Base-by-base conservation (phyloP, 1,140 invertebrate species). In the Globodera ellingtonae region DNA sequence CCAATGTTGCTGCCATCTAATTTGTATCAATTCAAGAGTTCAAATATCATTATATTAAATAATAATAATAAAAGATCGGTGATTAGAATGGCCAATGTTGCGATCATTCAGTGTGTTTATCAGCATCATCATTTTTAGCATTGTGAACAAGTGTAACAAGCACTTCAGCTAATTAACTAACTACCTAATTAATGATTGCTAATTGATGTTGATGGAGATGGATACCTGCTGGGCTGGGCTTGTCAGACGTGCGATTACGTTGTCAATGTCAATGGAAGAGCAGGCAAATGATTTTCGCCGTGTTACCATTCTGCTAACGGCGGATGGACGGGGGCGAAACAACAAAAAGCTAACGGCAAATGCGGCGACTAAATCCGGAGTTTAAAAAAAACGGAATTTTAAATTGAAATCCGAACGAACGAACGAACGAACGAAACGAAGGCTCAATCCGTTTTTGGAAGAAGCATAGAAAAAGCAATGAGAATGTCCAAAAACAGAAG, bases 271-370 rank as follows among this genome's bases (percentile, higher is more conserved):
- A 21, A 77, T 62, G 48, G 69, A 69, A 24, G 75, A 65, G 48
- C 69, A 62, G 21, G 69, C 47, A 62, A 77, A n/a, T 52, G 75
- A 67, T 77, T 77, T 77, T 21, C 75, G 75, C n/a, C 75, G 65
- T 62, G 75, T 44, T 24, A 77, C 75, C 75, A 77, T 77, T 77
- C 69, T 62, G 46, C 15, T 67, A 18, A 67, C 8, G 10, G 18
- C 69, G 48, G 46, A 44, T 44, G 48, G n/a, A 6, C 15, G 6
- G 8, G 6, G 8, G 24, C 47, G 59, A 52, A 21, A 62, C 9
- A 10, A 35, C n/a, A 21, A 62, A 44, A 18, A 21, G 18, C 56
- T 66, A 3, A 56, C 8, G 18, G 35, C 21, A 18, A 46, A 24
- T 46, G 24, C 50, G 59, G 21, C 0, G 47, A 74, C n/a, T 73